These are phyloP conservation scores for Steinernema carpocapsae DNA, from an alignment of 2,888 invertebrate genomes.

Conservation along the genomic window DNA sequence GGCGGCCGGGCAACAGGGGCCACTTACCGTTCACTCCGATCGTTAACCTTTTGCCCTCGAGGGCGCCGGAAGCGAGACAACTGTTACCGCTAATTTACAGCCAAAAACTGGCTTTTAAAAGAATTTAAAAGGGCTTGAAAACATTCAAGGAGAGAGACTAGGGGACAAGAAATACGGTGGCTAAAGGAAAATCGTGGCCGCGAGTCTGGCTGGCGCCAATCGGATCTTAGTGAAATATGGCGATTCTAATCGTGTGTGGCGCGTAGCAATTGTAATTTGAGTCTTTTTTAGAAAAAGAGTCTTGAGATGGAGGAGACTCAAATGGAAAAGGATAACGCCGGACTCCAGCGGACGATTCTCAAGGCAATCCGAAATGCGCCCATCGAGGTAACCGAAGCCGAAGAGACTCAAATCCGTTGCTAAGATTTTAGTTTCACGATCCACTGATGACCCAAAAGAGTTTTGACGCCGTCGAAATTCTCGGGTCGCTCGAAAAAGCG, in stretches of 20 bases:
- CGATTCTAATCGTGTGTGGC: constrained; percentile 28
- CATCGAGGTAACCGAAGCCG: neutral
- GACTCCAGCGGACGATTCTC: neutral
- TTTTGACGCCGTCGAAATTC: neutral
- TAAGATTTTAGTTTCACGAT: constrained; percentile 7
- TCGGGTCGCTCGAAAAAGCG: neutral
- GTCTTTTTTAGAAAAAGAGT: neutral
- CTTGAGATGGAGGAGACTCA: neutral
- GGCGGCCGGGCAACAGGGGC: neutral
- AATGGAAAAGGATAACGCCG: constrained; percentile 14
- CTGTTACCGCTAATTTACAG: constrained; percentile 25
- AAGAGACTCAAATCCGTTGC: neutral
- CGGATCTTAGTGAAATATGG: constrained; percentile 27
- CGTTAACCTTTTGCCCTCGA: constrained; percentile 31
- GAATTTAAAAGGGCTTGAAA: too few species aligned
- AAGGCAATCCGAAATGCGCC: constrained; percentile 4
- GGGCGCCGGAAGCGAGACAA: constrained; percentile 28
- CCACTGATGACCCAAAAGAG: neutral
- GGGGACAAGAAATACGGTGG: neutral
- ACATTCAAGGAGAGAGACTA: constrained; percentile 5
- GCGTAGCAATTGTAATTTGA: constrained; percentile 11
- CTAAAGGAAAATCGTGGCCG: neutral
- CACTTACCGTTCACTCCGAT: constrained; percentile 7
- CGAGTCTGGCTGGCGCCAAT: constrained; percentile 28
- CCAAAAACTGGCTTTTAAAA: neutral